Base-by-base conservation (phyloP, 2,797 vertebrate genomes). In the Gallinago stenura region DNA sequence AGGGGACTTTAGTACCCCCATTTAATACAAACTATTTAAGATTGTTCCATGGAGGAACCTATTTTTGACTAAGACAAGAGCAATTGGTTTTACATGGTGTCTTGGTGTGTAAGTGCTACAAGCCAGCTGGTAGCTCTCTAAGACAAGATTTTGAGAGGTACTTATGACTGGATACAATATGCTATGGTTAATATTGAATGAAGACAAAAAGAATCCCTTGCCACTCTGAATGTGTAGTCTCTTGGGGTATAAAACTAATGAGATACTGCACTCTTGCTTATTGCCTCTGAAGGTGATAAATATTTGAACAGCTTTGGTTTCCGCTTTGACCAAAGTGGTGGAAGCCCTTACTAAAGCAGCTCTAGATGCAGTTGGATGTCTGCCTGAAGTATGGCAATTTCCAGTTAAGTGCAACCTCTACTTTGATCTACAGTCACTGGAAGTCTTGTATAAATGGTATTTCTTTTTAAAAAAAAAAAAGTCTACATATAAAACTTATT, bases 1-100 rank as follows among this genome's bases (percentile, higher is more conserved):
- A 39, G 7, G 10, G 1, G 8, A 46, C 20, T 4, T 57, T 24
- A 33, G 11, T 45, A n/a, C 2, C 4, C 15, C 2, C 9, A 7
- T 39, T 66, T 58, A 76, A 62, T 33, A 33, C 12, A 12, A 90
- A 53, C 6, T 37, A 10, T 28, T 35, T 31, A 37, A 72, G 25
- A 3, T 26, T 62, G 54, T 92, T 70, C 24, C 45, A 26, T 46
- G 24, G 48, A 64, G 30, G 20, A 57, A 75, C 13, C 0, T 56
- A 13, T 51, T 65, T 12, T 15, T 54, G 26, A 31, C 30, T 58
- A 39, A 56, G 45, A 3, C 7, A 39, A 58, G 86, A 62, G 4
- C 21, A 65, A 79, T 15, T 12, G 15, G 2, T 18, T 82, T 84
- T 60, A 15, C 16, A 11, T 21, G 41, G 21, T 17, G 25, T 48